Percentiles rank a stretch among this genome's conserved stretches.
Conservation (phyloP, 2,888 invertebrate species). For the Thalpophila matura region DNA sequence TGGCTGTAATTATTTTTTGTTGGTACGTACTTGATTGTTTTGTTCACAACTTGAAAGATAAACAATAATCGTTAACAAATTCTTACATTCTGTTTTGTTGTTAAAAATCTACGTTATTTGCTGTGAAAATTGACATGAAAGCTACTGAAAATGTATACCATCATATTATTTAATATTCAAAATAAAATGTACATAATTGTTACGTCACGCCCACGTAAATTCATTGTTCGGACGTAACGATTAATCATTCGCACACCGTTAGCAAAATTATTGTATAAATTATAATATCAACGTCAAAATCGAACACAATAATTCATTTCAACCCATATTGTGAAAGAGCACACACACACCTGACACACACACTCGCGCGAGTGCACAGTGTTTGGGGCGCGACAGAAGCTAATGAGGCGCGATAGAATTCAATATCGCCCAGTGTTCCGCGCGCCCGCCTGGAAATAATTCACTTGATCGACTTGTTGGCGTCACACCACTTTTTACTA, state of each 20-base stretch:
- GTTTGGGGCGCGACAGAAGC: constrained; percentile 22
- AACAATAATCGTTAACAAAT: no score
- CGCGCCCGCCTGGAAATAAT: constrained; percentile 63
- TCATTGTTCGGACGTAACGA: constrained; percentile 32
- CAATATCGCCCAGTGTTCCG: constrained; percentile 57
- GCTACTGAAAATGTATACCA: neutral
- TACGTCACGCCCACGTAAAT: neutral
- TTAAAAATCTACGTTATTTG: neutral
- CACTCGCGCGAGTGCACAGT: neutral
- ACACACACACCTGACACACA: neutral
- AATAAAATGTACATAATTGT: constrained; percentile 13
- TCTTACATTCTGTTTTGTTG: no score
- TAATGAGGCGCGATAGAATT: constrained; percentile 66
- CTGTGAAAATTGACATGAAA: neutral
- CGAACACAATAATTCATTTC: neutral
- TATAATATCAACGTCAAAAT: constrained; percentile 21
- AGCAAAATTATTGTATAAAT: constrained; percentile 14
- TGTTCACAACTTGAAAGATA: no score
- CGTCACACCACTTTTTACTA: constrained; percentile 30
- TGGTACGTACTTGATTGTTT: no score
- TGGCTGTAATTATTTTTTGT: neutral
- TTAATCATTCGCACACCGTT: constrained; percentile 22
- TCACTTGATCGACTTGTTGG: constrained; percentile 61
- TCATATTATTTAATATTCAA: constrained; percentile 22
- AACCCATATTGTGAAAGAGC: neutral